Conservation (phyloP, 2,888 invertebrate species). For the Leptothorax acervorum region DNA sequence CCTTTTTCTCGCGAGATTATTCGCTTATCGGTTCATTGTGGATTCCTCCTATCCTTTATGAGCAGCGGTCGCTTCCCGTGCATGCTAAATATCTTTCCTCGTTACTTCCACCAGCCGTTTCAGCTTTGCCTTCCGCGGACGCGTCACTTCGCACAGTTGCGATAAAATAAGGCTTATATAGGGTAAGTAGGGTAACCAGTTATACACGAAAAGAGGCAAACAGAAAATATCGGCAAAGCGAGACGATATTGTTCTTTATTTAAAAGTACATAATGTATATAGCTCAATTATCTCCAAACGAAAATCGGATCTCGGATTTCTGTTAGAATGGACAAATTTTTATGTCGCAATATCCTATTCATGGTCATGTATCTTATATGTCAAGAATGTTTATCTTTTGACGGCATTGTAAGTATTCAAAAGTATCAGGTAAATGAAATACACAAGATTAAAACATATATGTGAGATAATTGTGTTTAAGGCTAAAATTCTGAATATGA, state of each 20-base stretch:
- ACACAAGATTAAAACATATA: background rate
- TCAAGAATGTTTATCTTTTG: background rate
- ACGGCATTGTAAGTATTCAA: background rate
- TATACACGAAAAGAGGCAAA: conserved; percentile 1
- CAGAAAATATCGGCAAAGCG: background rate
- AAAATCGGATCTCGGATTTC: background rate
- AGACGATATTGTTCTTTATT: background rate
- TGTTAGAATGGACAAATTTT: background rate
- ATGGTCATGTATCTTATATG: background rate
- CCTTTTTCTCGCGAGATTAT: conserved; percentile 73
- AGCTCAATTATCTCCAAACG: background rate
- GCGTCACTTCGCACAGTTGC: conserved; percentile 29
- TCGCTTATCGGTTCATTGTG: conserved; percentile 81
- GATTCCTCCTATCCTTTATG: conserved; percentile 80
- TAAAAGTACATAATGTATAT: background rate
- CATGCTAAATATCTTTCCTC: conserved; percentile 72
- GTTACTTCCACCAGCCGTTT: conserved; percentile 48
- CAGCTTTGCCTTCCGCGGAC: conserved; percentile 6
- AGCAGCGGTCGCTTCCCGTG: conserved; percentile 73
- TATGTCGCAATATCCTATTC: background rate
- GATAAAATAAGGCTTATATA: conserved; percentile 13
- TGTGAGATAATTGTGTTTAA: background rate
- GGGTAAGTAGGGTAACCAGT: conserved; percentile 55
- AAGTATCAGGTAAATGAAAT: background rate
- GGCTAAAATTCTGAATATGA: background rate